These are phyloP conservation scores for Sarotherodon lohbergeri DNA, from an alignment of 2,113 vertebrate genomes.

Conservation along the genomic window DNA sequence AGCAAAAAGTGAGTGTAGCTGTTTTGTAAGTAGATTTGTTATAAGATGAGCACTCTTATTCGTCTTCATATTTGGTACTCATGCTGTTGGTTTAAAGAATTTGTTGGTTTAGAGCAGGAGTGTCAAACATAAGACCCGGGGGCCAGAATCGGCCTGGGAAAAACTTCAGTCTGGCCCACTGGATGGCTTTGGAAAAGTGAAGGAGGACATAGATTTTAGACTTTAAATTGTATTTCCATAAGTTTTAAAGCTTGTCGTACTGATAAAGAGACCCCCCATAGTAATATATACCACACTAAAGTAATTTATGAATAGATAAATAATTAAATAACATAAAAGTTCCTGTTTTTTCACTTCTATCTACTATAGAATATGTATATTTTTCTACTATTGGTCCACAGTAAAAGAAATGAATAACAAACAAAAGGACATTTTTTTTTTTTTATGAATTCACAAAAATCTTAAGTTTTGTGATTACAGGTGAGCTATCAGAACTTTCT, in stretches of 20 bases:
- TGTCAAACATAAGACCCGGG: background rate
- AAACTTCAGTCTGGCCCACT: background rate
- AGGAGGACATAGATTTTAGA: background rate
- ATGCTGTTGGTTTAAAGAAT: background rate
- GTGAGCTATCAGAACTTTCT: background rate
- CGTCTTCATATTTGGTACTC: background rate
- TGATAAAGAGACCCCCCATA: background rate
- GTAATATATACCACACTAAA: background rate
- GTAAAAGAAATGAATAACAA: background rate
- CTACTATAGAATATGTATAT: background rate
- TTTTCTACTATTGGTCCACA: background rate
- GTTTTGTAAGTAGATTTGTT: constrained; percentile 21
- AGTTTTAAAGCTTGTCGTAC: background rate
- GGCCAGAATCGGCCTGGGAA: background rate
- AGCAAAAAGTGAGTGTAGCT: constrained; percentile 83
- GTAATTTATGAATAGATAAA: background rate
- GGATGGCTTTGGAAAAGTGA: background rate
- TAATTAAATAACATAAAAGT: background rate
- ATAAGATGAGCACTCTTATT: background rate
- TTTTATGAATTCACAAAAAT: background rate
- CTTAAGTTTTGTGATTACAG: background rate
- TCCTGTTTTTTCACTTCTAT: background rate
- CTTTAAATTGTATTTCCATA: background rate
- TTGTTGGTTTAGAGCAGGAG: background rate
- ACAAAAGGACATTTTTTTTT: background rate